A percentile compares a stretch with the other conserved stretches of the same genome.
phyloP scores from a whole-genome alignment of 2,113 vertebrate genomes.

The Charadrius vociferus region DNA sequence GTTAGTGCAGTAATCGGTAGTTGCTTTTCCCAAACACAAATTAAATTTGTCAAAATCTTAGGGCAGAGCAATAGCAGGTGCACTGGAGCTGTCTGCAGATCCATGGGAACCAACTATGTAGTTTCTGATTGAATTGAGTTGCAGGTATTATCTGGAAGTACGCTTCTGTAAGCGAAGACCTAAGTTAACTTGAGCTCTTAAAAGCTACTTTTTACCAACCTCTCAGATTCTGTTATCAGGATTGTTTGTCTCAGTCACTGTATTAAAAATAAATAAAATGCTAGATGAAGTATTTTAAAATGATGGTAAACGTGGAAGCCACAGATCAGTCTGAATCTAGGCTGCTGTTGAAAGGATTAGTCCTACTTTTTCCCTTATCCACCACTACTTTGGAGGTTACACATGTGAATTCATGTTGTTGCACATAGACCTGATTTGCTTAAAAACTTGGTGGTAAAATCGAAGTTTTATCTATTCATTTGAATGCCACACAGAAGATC shows the following conservation, averaged over 20 bases:
- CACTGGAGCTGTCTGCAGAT: background rate
- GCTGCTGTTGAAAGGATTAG: background rate
- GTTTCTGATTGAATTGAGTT: background rate
- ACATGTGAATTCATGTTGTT: background rate
- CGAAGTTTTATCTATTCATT: background rate
- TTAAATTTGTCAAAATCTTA: background rate
- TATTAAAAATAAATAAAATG: background rate
- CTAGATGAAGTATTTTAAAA: background rate
- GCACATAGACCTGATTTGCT: background rate
- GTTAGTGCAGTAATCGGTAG: background rate
- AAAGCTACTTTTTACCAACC: background rate
- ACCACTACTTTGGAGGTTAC: background rate
- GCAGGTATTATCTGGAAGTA: background rate
- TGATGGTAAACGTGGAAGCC: background rate
- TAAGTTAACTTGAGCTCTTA: background rate
- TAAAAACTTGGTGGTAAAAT: background rate
- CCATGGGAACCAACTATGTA: fast-evolving
- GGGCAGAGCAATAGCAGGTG: background rate
- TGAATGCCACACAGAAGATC: background rate
- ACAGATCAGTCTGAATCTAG: background rate
- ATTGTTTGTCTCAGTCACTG: background rate
- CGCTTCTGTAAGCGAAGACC: background rate
- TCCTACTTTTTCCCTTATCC: background rate
- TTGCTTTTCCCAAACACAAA: background rate
- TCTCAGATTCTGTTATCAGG: background rate